phyloP scores from a whole-genome alignment of 2,113 vertebrate species.

The Corythoichthys haematopterus region DNA sequence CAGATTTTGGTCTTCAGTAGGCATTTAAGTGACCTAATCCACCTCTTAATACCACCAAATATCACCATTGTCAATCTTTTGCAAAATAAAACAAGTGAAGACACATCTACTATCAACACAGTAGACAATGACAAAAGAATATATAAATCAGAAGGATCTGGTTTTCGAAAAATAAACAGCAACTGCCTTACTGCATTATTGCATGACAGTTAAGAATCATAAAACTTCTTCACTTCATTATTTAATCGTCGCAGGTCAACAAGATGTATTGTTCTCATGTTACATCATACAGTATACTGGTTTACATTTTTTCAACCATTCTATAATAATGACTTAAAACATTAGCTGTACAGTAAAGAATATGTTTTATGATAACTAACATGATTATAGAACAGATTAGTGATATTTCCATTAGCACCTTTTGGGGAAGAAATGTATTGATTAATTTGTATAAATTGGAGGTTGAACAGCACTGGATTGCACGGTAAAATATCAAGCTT shows the following conservation, averaged over 20 bases:
- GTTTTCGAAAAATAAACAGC: too few species aligned
- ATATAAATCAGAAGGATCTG: too few species aligned
- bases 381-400: neutral
- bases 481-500: neutral
- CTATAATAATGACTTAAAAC: neutral
- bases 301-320: too few species aligned
- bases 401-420: neutral
- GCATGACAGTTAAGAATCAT: too few species aligned
- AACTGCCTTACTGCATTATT: too few species aligned
- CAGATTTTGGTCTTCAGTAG: slow-evolving; percentile 59
- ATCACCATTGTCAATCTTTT: neutral
- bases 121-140: too few species aligned
- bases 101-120: neutral
- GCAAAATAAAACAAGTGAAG: neutral
- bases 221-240: too few species aligned
- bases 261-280: too few species aligned
- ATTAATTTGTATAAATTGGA: neutral
- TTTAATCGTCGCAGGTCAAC: too few species aligned
- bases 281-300: too few species aligned
- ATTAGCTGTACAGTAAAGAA: neutral
- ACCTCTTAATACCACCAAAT: neutral
- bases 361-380: neutral
- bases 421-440: neutral
- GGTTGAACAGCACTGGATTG: neutral
- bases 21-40: neutral